Evolutionary conservation across 1,140 invertebrate species (phyloP).

Genomic region (Anoplophora glabripennis): DNA sequence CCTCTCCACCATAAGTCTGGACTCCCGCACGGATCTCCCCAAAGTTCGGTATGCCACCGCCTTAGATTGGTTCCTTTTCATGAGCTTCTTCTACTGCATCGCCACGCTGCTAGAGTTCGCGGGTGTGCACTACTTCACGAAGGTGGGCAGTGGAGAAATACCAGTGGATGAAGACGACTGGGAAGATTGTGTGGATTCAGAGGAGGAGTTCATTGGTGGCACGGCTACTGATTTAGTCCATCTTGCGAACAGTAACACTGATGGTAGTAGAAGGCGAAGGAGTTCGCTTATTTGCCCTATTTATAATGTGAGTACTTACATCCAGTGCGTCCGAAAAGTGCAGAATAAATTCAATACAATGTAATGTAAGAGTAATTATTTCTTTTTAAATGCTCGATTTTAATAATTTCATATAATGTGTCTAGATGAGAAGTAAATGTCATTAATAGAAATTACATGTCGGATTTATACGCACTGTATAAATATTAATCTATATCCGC

Average conservation of each 20-base stretch:
- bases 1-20: conserved; percentile 85
- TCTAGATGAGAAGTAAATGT: too few species aligned
- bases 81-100: conserved; percentile 93
- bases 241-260: conserved; percentile 10
- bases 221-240: conserved; percentile 28
- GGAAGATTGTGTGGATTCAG: conserved; percentile 59
- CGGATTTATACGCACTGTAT: too few species aligned
- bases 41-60: conserved; percentile 88
- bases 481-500: too few species aligned
- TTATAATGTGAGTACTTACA: conserved; percentile 56
- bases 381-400: too few species aligned
- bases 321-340: too few species aligned
- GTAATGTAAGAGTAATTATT: too few species aligned
- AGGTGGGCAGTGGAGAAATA: conserved; percentile 76
- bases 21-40: conserved; percentile 85
- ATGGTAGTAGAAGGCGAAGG: conserved; percentile 40
- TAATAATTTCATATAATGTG: too few species aligned
- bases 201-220: conserved; percentile 54
- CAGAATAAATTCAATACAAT: too few species aligned
- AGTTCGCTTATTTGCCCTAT: conserved; percentile 61
- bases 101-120: conserved; percentile 91
- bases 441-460: too few species aligned
- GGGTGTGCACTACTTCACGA: conserved; percentile 81
- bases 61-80: conserved; percentile 88
- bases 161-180: conserved; percentile 75